Base-by-base conservation (phyloP, 2,888 invertebrate species). In the Drosophila emarginata region DNA sequence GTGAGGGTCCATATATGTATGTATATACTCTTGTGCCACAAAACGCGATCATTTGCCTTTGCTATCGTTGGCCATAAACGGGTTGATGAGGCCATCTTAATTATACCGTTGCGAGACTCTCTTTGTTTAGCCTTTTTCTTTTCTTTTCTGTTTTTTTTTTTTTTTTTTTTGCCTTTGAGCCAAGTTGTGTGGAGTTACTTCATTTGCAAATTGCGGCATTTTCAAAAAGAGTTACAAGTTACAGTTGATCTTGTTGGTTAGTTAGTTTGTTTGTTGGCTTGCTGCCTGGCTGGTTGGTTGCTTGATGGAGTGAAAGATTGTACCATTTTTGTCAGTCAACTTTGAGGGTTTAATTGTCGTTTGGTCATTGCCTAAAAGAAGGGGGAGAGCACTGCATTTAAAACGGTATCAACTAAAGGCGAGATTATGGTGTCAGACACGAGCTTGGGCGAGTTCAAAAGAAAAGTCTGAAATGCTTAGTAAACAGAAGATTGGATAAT, bases 131-230 rank as follows among this genome's bases (percentile, higher is more conserved):
- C 59, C 64, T 39, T 64, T 36, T 61, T n/a, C 40, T 61, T 58
- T 69, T 72, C 67, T 28, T 28, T 32, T 32, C 32, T 32, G 32
- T 45, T 51, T 37, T 50, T 40, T 45, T 18, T 37, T 50, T 51
- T 36, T 61, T n/a, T 40, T 61, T 58, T 69, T 72, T 66, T 72
- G 70, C 70, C 65, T 70, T 14, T 45, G 11, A 37, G 37, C n/a
- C n/a, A n/a, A 37, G n/a, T n/a, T 37, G n/a, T 45, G 21, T 76
- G 23, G 23, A 64, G 61, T 80, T 72, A 67, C 74, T 82, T 81
- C 76, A 83, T 87, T 80, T 79, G 75, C 88, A 82, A 87, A 82
- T 86, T 76, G 88, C 86, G 83, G 88, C 80, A 61, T 58, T 74
- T 74, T 85, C 70, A 87, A 82, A 82, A 67, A 67, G 64, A 59